Base-by-base conservation (phyloP, 1,140 invertebrate species). In the Hyposmocoma kahamanoa region DNA sequence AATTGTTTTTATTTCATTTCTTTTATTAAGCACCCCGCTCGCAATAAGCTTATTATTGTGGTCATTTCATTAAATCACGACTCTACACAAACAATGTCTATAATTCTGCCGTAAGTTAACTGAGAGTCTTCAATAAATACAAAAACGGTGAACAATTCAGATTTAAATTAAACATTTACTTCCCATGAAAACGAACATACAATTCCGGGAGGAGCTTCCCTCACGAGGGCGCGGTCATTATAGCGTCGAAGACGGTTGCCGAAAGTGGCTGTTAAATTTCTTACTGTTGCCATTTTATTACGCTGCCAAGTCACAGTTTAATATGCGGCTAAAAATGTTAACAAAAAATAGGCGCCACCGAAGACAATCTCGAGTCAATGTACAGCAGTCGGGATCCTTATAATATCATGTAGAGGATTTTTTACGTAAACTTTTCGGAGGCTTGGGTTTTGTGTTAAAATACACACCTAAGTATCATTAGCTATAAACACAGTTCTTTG, bases 401-500 rank as follows among this genome's bases (percentile, higher is more conserved):
- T 81, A 73, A 80, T 80, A 80, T 57, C 52, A 67, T 76, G 72
- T 77, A 67, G 64, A 65, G 58, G 71, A 76, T 76, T 82, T 82
- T 84, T 84, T 84, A 73, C 56, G 34, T 61, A 60, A 61, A 72
- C 63, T 67, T 74, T 84, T 79, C 73, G 72, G 70, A 72, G 65
- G 62, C 69, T 70, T 55, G 65, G 69, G 67, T 61, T 72, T 71
- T 79, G 81, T 84, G 81, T 84, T 84, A 84, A 83, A 83, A 84
- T 83, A 81, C 81, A 83, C 81, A 84, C 81, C 79, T 84, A 78
- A 81, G 68, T 73, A 81, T 77, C 77, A 83, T 84, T 81, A 82
- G 72, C 75, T 81, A 83, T 84, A 81, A 83, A 83, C 81, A 84
- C 76, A 72, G 64, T 68, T 81, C 78, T 83, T 83, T 84, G 77